Conservation (phyloP, 64 coral and sea anemone species). For the Porites lutea region DNA sequence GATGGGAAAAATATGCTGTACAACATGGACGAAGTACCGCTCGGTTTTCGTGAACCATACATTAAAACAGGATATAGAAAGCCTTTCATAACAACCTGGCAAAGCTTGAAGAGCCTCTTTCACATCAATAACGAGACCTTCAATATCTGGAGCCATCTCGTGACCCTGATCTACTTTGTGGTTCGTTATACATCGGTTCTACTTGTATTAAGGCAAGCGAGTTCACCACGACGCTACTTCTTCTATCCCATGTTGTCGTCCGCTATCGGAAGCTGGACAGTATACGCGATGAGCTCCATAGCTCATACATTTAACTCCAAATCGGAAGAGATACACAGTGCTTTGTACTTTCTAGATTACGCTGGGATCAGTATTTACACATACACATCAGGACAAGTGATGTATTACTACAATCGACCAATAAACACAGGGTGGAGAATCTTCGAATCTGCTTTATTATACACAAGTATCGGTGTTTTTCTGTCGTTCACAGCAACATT, state of each 20-base stretch:
- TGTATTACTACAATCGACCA: constrained; percentile 78
- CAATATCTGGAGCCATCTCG: constrained; percentile 75
- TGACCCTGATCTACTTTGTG: constrained; percentile 56
- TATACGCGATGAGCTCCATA: constrained; percentile 58
- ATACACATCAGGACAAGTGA: constrained; percentile 71
- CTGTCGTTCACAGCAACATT: constrained; percentile 63
- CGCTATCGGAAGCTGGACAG: constrained; percentile 47
- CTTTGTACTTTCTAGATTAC: constrained; percentile 76
- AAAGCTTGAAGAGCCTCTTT: constrained; percentile 62
- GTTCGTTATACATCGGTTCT: constrained; percentile 62
- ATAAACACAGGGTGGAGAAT: constrained; percentile 46
- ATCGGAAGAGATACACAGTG: constrained; percentile 53
- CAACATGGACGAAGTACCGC: constrained; percentile 40
- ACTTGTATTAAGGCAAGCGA: constrained; percentile 6
- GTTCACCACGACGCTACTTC: constrained; percentile 31
- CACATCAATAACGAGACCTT: constrained; percentile 65
- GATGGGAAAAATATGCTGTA: neutral
- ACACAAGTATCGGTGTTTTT: constrained; percentile 27
- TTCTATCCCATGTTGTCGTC: constrained; percentile 67
- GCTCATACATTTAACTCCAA: constrained; percentile 73
- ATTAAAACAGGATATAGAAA: constrained; percentile 54
- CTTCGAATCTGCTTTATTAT: constrained; percentile 47
- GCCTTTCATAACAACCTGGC: constrained; percentile 50
- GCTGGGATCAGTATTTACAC: constrained; percentile 80
- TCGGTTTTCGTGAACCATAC: constrained; percentile 48